These are phyloP conservation scores for Pangasius krempfi DNA, from an alignment of 2,797 vertebrate genomes.

Conservation along the genomic window DNA sequence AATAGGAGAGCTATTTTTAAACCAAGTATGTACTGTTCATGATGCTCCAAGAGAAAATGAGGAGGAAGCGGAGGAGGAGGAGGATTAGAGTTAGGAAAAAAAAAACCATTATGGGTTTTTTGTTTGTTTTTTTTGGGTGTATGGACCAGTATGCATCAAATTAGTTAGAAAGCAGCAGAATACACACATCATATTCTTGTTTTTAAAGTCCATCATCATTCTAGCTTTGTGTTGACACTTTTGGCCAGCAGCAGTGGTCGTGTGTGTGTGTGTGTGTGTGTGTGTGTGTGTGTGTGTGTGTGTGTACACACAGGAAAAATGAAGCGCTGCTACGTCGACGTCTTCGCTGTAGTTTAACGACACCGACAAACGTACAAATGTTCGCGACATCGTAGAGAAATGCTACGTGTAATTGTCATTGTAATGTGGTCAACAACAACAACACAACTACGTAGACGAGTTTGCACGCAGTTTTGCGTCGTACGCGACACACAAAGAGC, in stretches of 20 bases:
- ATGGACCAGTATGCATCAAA: background rate
- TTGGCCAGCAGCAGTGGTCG: background rate
- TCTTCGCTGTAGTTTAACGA: background rate
- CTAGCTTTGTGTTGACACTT: background rate
- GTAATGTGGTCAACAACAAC: too few species aligned
- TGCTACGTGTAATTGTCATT: too few species aligned
- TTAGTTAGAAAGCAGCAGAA: slow-evolving; percentile 10
- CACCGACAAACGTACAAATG: background rate
- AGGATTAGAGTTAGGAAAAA: background rate
- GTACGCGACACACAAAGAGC: too few species aligned
- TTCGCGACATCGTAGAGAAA: background rate
- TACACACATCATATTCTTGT: background rate
- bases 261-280: too few species aligned
- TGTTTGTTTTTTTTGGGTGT: background rate
- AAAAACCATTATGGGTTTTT: background rate
- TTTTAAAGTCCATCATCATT: background rate
- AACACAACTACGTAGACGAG: background rate
- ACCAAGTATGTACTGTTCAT: slow-evolving; percentile 46
- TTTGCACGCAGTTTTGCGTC: background rate
- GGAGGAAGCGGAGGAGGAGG: slow-evolving; percentile 9
- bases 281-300: too few species aligned
- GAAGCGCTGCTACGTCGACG: background rate
- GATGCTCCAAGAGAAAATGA: slow-evolving; percentile 48
- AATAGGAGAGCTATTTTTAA: slow-evolving; percentile 52
- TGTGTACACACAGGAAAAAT: background rate